These are phyloP conservation scores for Cottoperca gobio DNA, from an alignment of 2,797 vertebrate genomes.

Conservation along the genomic window DNA sequence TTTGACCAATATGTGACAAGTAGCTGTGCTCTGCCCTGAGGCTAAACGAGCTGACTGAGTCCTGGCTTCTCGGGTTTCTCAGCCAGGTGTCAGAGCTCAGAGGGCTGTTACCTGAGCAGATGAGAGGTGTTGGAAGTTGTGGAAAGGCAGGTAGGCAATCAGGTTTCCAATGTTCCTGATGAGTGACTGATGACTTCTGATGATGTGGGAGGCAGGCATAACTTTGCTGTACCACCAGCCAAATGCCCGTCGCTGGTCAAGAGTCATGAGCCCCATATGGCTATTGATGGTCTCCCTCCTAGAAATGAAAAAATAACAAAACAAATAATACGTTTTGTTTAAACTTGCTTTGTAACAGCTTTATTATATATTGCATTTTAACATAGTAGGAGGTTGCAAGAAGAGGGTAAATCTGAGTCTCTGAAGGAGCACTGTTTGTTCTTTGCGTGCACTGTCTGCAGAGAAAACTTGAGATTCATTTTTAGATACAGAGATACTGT, in stretches of 20 bases:
- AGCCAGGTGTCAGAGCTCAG: slow-evolving; percentile 76
- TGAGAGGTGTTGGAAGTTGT: slow-evolving; percentile 86
- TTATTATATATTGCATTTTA: background rate
- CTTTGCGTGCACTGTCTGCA: too few relatives aligned
- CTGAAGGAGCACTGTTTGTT: too few relatives aligned
- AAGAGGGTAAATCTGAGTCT: too few relatives aligned
- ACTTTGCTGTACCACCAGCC: slow-evolving; percentile 81
- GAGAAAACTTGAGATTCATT: background rate
- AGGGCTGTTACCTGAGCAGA: slow-evolving; percentile 87
- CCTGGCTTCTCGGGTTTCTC: slow-evolving; percentile 75
- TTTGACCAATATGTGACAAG: slow-evolving; percentile 56
- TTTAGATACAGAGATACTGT: background rate
- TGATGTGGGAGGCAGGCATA: slow-evolving; percentile 66
- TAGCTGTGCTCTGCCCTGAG: slow-evolving; percentile 21
- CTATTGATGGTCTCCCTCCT: slow-evolving; percentile 81
- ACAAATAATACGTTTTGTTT: background rate
- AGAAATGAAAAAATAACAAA: slow-evolving; percentile 4
- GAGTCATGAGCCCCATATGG: slow-evolving; percentile 70
- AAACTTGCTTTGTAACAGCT: background rate
- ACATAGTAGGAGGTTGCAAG: background rate
- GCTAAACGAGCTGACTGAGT: slow-evolving; percentile 49
- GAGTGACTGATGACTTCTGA: slow-evolving; percentile 69
- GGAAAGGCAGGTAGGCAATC: slow-evolving; percentile 86
- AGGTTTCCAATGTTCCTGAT: slow-evolving; percentile 84
- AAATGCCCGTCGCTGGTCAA: slow-evolving; percentile 80